Evolutionary conservation across 2,888 invertebrate species (phyloP).

Genomic region (Papilio elwesi): DNA sequence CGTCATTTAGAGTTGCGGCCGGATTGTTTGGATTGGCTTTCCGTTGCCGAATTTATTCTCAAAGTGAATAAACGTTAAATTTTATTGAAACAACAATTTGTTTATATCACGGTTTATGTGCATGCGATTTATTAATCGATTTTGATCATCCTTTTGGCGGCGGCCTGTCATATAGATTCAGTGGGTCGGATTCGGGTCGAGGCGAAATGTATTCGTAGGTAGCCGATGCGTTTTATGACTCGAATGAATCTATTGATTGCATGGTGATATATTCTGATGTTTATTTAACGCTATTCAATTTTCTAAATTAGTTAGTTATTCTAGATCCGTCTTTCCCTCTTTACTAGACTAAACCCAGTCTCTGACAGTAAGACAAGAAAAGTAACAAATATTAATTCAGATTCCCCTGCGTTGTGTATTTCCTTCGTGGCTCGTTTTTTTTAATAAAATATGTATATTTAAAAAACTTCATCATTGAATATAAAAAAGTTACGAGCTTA

Average conservation of each 20-base stretch:
- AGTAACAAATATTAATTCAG: too few species aligned
- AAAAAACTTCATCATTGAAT: background rate
- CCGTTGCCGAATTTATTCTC: slow-evolving; percentile 13
- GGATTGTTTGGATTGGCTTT: slow-evolving; percentile 40
- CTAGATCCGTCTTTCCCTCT: too few species aligned
- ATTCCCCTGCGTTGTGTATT: too few species aligned
- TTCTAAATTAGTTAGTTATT: too few species aligned
- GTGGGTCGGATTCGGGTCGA: slow-evolving; percentile 32
- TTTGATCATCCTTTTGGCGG: slow-evolving; percentile 37
- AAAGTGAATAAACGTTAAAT: slow-evolving; percentile 21
- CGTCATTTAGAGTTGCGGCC: slow-evolving; percentile 40
- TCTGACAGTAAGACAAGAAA: too few species aligned
- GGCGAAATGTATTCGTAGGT: slow-evolving; percentile 24
- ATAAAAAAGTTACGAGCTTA: slow-evolving; percentile 10
- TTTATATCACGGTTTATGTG: slow-evolving; percentile 28
- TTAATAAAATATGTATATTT: background rate
- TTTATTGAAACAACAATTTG: slow-evolving; percentile 34
- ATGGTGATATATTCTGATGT: background rate
- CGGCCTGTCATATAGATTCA: slow-evolving; percentile 15
- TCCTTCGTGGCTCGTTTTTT: background rate
- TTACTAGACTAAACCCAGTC: too few species aligned
- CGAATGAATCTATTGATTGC: slow-evolving; percentile 7
- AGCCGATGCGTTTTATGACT: slow-evolving; percentile 25
- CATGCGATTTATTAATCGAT: slow-evolving; percentile 26
- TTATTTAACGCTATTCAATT: background rate